These are phyloP conservation scores for Psittacula derbiana DNA, from an alignment of 2,797 vertebrate genomes.

Conservation along the genomic window DNA sequence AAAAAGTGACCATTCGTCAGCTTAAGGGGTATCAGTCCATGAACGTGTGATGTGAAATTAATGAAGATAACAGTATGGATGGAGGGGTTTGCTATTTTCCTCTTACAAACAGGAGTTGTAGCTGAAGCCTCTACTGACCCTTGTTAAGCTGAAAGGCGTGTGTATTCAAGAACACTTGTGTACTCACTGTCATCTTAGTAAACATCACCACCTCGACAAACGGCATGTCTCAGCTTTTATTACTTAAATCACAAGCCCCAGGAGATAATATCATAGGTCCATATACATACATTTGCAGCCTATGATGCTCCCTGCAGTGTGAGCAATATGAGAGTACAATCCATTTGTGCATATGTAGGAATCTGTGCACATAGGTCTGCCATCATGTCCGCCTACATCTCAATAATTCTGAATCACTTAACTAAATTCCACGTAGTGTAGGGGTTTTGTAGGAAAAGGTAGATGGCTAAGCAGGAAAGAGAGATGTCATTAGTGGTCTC, in stretches of 20 bases:
- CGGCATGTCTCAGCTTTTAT: neutral
- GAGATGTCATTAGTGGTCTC: neutral
- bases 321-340: neutral
- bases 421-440: neutral
- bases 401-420: neutral
- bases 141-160: fast-evolving
- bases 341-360: neutral
- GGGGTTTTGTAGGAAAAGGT: neutral
- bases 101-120: neutral
- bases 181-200: neutral
- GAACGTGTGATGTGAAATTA: neutral
- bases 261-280: neutral
- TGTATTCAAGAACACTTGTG: neutral
- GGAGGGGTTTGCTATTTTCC: neutral
- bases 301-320: neutral
- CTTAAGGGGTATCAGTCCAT: neutral
- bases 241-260: neutral
- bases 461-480: neutral
- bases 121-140: neutral
- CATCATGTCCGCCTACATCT: neutral
- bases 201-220: neutral
- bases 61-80: neutral
- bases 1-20: neutral
- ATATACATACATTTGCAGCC: neutral
- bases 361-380: neutral